Evolutionary conservation across 2,797 vertebrate species (phyloP).

Genomic region (Helostoma temminkii): DNA sequence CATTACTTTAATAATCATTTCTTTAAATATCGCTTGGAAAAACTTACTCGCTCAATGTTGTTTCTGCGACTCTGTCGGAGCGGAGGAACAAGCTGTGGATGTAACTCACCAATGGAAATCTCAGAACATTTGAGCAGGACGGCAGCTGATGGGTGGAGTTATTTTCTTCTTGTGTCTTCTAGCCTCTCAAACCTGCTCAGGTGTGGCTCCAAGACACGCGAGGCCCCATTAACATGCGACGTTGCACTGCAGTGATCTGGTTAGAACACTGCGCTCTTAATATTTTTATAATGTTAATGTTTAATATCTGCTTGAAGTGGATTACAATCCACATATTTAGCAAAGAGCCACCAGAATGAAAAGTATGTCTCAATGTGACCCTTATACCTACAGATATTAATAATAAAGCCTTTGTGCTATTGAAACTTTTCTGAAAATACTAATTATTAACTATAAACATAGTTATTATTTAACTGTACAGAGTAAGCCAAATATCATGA

Average conservation of each 20-base stretch:
- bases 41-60: slow-evolving; percentile 64
- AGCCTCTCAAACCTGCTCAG: slow-evolving; percentile 35
- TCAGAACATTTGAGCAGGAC: slow-evolving; percentile 23
- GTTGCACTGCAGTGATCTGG: too few relatives aligned
- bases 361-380: neutral
- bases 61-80: slow-evolving; percentile 7
- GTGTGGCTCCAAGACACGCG: slow-evolving; percentile 71
- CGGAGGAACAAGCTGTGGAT: slow-evolving; percentile 37
- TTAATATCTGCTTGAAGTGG: neutral
- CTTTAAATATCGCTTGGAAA: fast-evolving
- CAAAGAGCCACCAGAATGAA: too few relatives aligned
- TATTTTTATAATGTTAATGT: too few relatives aligned
- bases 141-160: slow-evolving; percentile 67
- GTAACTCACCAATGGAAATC: slow-evolving; percentile 18
- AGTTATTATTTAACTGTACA: too few relatives aligned
- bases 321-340: neutral
- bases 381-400: neutral
- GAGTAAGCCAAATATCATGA: neutral
- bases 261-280: too few relatives aligned
- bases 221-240: too few relatives aligned
- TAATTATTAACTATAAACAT: too few relatives aligned
- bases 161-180: neutral
- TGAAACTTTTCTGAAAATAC: too few relatives aligned
- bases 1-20: fast-evolving
- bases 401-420: too few relatives aligned